Evolutionary conservation across 2,797 vertebrate species (phyloP).

Genomic region (Anguilla megastoma): DNA sequence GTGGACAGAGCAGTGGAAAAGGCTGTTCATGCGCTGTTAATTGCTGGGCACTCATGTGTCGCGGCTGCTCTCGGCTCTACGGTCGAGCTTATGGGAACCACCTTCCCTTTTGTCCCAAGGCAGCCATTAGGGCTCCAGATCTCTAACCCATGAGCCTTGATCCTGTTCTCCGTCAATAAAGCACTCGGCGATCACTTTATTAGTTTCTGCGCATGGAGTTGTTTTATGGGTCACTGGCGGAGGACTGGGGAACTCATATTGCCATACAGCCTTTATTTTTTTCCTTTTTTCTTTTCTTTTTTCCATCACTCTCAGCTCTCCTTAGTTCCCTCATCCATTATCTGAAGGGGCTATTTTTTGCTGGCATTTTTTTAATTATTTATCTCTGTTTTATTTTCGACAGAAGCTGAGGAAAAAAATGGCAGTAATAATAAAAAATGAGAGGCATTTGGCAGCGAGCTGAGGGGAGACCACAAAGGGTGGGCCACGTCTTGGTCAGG

Average conservation of each 20-base stretch:
- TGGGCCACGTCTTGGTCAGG: conserved; percentile 37
- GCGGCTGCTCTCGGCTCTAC: conserved; percentile 22
- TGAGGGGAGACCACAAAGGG: conserved; percentile 47
- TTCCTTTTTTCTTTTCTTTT: conserved; percentile 28
- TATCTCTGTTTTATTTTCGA: conserved; percentile 38
- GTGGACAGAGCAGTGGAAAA: conserved; percentile 44
- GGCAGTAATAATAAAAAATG: conserved; percentile 60
- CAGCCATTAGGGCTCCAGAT: conserved; percentile 45
- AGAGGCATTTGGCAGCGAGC: conserved; percentile 52
- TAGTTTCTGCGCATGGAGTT: conserved; percentile 53
- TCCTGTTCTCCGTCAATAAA: conserved; percentile 50
- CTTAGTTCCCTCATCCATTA: conserved; percentile 9
- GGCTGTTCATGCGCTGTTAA: conserved; percentile 50
- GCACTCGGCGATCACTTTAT: conserved; percentile 50
- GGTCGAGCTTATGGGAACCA: conserved; percentile 48
- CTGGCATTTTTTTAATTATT: conserved; percentile 42
- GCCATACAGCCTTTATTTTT: conserved; percentile 31
- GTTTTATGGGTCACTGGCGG: conserved; percentile 53
- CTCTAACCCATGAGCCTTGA: conserved; percentile 47
- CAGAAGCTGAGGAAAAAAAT: conserved; percentile 39
- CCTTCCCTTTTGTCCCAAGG: conserved; percentile 43
- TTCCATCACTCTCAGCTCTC: conserved; percentile 39
- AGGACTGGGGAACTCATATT: conserved; percentile 28
- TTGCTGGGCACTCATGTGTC: conserved; percentile 41
- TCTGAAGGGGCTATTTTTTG: conserved; percentile 51